Evolutionary conservation across 1,140 invertebrate species (phyloP).

Genomic region (Platyura marginata): DNA sequence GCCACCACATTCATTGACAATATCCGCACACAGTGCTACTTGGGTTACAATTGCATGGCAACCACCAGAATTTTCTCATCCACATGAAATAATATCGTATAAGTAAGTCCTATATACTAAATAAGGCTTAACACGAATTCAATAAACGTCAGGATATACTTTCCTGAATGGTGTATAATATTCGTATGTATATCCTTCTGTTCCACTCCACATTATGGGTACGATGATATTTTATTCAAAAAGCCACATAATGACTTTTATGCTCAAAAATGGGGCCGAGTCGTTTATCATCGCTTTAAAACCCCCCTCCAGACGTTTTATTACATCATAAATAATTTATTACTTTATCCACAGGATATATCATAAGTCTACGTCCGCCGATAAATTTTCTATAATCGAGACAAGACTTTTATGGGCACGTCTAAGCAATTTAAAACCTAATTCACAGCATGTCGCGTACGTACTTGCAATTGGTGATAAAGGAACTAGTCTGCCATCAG

Average conservation of each 20-base stretch:
- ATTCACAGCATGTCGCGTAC: slow-evolving; percentile 59
- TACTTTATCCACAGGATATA: slow-evolving; percentile 30
- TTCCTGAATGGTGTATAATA: too few relatives aligned
- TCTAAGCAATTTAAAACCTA: slow-evolving; percentile 46
- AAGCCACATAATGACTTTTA: too few relatives aligned
- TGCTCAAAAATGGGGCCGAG: not conserved
- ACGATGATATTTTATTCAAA: too few relatives aligned
- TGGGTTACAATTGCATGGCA: slow-evolving; percentile 64
- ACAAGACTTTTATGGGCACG: slow-evolving; percentile 48
- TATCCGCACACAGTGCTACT: slow-evolving; percentile 55
- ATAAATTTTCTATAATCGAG: slow-evolving; percentile 35
- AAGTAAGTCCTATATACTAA: too few relatives aligned
- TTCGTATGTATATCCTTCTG: too few relatives aligned
- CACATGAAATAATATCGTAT: slow-evolving; percentile 52
- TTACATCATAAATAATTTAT: not conserved
- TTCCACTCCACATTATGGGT: too few relatives aligned
- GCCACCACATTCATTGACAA: slow-evolving; percentile 53
- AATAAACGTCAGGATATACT: too few relatives aligned
- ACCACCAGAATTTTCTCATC: slow-evolving; percentile 56
- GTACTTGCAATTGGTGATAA: slow-evolving; percentile 45
- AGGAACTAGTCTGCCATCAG: slow-evolving; percentile 49
- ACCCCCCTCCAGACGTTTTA: too few relatives aligned
- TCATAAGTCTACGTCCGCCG: slow-evolving; percentile 39
- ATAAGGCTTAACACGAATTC: too few relatives aligned
- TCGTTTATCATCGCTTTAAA: not conserved